Evolutionary conservation across 2,797 vertebrate genomes (phyloP), one percentile per base, ranked within the genome.

Genomic region (Syndactyla subalaris): DNA sequence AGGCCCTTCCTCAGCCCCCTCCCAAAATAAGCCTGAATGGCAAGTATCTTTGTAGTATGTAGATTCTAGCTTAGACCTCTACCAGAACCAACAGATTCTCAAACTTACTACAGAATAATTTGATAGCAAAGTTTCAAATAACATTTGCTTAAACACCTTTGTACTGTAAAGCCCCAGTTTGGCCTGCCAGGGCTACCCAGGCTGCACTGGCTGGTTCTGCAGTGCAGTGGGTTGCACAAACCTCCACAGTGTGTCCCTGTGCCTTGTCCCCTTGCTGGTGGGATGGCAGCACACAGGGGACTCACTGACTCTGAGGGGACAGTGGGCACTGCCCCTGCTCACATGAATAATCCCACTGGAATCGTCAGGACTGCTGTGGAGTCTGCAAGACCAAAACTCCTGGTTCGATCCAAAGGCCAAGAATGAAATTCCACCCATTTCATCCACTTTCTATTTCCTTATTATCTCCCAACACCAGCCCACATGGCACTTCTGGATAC

Each of bases 11-110:
- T 88, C 82, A 79, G 72, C 85, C 73, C 63, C 63, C 52, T 79
- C 83, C 87, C 63, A 89, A 85, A 97, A 91, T 74, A 85, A 94
- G 54, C 41, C 88, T 83, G 58, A 81, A 55, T 32, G 62, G 85
- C 90, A 91, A 90, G 87, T 89, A 72, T 65, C 59, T 52, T 22
- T 49, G 52, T 62, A 88, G 57, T 22, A 46, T 70, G 92, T 51
- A 46, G 46, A 32, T 89, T 83, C 43, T 67, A 45, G 22, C 87
- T 85, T 79, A 83, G 51, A 89, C 51, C 87, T 78, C 73, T 71
- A 18, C 61, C 68, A 74, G 74, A 62, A 82, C 32, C 41, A 82
- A 76, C 48, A 87, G 79, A 89, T 82, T 82, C 59, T 39, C 87
- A 93, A 88, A 46, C 22, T 20, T 65, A 62, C 67, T 14, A 57